These are phyloP conservation scores for Scelioninae gen. 2 DNA, from an alignment of 2,888 invertebrate genomes.

Conservation along the genomic window DNA sequence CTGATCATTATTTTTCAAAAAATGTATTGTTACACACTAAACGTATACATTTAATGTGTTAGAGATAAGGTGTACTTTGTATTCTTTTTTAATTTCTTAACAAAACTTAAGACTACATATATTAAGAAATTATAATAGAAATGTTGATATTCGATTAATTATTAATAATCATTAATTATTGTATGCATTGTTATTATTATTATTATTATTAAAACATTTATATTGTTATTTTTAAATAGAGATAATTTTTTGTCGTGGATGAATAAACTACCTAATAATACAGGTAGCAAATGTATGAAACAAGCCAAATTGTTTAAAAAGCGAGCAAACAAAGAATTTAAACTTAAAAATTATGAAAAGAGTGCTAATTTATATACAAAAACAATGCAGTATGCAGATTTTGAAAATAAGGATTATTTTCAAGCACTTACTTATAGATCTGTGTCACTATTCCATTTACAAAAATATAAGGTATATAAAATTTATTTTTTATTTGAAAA, in stretches of 20 bases:
- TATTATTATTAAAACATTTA: background rate
- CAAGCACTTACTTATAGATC: slow-evolving; percentile 83
- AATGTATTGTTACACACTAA: no score
- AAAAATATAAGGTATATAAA: slow-evolving; percentile 77
- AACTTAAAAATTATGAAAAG: slow-evolving; percentile 76
- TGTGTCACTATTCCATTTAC: slow-evolving; percentile 79
- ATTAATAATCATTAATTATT: no score
- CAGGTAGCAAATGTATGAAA: slow-evolving; percentile 68
- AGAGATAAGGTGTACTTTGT: no score
- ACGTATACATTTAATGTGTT: no score
- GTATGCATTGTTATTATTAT: no score
- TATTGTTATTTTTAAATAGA: slow-evolving; percentile 6
- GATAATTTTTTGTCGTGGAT: slow-evolving; percentile 68
- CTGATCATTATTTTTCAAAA: no score
- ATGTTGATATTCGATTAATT: no score
- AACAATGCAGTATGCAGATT: slow-evolving; percentile 79
- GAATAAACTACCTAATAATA: slow-evolving; percentile 67
- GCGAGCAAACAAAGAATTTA: slow-evolving; percentile 79
- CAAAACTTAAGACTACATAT: no score
- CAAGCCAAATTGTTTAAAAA: slow-evolving; percentile 74
- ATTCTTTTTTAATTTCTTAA: no score
- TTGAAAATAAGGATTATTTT: slow-evolving; percentile 78
- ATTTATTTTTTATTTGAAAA: no score
- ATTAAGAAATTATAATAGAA: no score
- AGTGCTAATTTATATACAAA: slow-evolving; percentile 80